phyloP scores from a whole-genome alignment of 2,797 vertebrate species.

The Periophthalmus magnuspinnatus region DNA sequence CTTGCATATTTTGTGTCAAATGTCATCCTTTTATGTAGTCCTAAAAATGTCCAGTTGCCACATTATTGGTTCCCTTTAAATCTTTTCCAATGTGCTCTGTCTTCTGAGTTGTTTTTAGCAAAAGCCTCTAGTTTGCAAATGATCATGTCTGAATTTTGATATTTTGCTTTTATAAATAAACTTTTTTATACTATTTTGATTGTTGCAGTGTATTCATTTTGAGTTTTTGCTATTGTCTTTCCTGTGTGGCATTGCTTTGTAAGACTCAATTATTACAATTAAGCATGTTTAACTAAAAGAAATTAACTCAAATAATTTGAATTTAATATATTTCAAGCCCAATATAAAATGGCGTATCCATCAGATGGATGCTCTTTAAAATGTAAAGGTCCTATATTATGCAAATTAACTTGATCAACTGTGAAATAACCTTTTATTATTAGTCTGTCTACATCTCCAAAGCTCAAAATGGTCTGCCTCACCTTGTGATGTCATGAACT shows the following conservation, averaged over 20 bases:
- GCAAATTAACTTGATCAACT: no score
- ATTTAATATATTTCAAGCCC: no score
- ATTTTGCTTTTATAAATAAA: conserved; percentile 69
- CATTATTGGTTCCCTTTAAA: conserved; percentile 36
- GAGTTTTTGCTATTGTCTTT: background rate
- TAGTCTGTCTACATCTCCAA: no score
- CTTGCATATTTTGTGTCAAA: conserved; percentile 39
- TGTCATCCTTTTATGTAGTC: conserved; percentile 15
- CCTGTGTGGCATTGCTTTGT: background rate
- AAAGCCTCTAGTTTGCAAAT: conserved; percentile 26
- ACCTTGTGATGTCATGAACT: no score
- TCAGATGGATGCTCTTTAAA: no score
- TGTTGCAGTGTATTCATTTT: background rate
- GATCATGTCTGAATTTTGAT: conserved; percentile 53
- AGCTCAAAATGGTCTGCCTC: no score
- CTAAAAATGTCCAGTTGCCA: background rate
- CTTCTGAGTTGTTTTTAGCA: conserved; percentile 57
- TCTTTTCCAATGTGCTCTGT: conserved; percentile 52
- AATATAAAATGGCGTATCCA: no score
- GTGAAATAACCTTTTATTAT: no score
- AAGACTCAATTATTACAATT: background rate
- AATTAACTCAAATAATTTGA: no score
- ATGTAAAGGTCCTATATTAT: no score
- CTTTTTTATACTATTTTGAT: conserved; percentile 47
- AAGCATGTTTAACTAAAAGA: background rate